Conservation (phyloP, 2,888 invertebrate species). For the Heliconius charithonia region DNA sequence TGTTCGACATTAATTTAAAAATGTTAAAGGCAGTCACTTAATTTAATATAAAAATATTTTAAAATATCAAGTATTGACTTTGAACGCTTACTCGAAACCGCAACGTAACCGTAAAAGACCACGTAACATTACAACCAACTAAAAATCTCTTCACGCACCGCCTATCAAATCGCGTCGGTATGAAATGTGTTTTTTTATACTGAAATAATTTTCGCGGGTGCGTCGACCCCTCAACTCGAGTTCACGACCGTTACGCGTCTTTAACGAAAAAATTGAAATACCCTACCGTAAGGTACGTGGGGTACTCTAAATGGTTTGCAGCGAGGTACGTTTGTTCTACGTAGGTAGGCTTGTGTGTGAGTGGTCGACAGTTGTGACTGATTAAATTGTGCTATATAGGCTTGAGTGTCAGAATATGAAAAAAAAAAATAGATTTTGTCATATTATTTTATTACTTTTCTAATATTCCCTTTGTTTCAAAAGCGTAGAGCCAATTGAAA, state of each 20-base stretch:
- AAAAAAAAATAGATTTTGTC: background rate
- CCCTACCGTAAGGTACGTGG: too few relatives aligned
- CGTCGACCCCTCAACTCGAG: constrained; percentile 65
- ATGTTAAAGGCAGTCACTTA: background rate
- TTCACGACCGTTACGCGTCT: constrained; percentile 71
- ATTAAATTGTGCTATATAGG: too few relatives aligned
- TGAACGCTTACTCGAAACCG: background rate
- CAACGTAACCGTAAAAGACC: constrained; percentile 21
- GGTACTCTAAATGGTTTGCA: constrained; percentile 1
- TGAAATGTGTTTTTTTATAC: constrained; percentile 67
- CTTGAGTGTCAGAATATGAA: background rate
- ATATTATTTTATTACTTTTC: too few relatives aligned
- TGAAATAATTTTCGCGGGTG: constrained; percentile 53
- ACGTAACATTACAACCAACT: constrained; percentile 27
- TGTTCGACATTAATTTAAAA: too few relatives aligned
- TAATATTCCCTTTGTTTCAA: too few relatives aligned
- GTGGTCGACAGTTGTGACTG: background rate
- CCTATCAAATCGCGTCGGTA: constrained; percentile 61
- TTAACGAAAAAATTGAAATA: constrained; percentile 22
- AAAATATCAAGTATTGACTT: background rate
- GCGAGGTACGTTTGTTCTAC: constrained; percentile 9
- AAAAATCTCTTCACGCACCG: constrained; percentile 53
- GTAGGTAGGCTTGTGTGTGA: background rate
- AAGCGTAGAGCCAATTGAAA: background rate
- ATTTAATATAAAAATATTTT: background rate